These are phyloP conservation scores for Gadus chalcogrammus DNA, from an alignment of 2,113 vertebrate genomes.

Conservation along the genomic window DNA sequence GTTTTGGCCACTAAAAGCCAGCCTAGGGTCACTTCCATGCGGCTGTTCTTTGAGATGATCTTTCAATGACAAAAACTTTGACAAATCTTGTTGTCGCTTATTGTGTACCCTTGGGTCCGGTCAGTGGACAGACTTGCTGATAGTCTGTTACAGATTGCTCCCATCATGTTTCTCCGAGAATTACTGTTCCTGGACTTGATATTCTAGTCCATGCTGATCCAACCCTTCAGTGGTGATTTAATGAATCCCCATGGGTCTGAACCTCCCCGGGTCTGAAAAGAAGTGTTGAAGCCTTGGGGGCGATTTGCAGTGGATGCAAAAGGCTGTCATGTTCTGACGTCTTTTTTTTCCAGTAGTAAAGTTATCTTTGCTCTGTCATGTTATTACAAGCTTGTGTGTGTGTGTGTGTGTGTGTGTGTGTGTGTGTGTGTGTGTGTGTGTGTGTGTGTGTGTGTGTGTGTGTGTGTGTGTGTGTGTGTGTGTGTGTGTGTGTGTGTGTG, in stretches of 20 bases:
- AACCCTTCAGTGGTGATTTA: neutral
- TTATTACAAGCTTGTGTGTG: conserved; percentile 36
- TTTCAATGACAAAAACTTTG: neutral
- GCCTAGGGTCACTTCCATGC: too few relatives aligned
- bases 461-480: too few relatives aligned
- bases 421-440: too few relatives aligned
- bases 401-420: too few relatives aligned
- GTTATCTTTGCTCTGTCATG: conserved; percentile 23
- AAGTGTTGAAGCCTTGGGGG: neutral
- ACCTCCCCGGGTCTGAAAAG: neutral
- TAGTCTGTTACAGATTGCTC: conserved; percentile 30
- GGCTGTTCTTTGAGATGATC: too few relatives aligned
- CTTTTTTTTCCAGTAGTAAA: neutral
- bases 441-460: too few relatives aligned
- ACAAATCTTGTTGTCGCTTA: neutral
- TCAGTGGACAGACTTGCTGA: conserved; percentile 6
- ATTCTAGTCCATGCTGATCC: neutral
- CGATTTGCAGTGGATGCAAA: neutral
- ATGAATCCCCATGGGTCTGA: neutral
- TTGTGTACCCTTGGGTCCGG: too few relatives aligned
- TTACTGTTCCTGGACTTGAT: conserved; percentile 25
- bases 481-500: too few relatives aligned
- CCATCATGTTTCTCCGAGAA: neutral
- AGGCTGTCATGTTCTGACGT: neutral
- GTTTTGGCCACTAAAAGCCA: too few relatives aligned